Evolutionary conservation across 2,797 vertebrate species (phyloP).

Genomic region (Delichon dasypus): DNA sequence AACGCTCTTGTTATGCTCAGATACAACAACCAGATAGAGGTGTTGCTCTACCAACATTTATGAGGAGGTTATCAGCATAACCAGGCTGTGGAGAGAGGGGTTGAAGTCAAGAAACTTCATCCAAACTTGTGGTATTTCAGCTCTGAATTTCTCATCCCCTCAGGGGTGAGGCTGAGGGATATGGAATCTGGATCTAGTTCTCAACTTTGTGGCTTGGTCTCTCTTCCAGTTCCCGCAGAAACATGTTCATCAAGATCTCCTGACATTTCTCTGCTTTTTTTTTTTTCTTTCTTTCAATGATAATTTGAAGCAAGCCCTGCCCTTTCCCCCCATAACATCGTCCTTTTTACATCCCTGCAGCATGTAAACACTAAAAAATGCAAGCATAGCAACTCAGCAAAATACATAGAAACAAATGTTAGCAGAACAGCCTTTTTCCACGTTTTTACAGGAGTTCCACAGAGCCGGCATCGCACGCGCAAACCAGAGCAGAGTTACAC

Average conservation of each 20-base stretch:
- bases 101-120: neutral
- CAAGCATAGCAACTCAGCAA: slow-evolving; percentile 54
- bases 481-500: neutral
- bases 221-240: slow-evolving; percentile 59
- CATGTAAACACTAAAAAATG: slow-evolving; percentile 50
- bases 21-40: neutral
- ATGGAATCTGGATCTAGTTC: slow-evolving; percentile 51
- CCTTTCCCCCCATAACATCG: slow-evolving; percentile 11
- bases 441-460: neutral
- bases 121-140: slow-evolving; percentile 50
- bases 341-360: slow-evolving; percentile 33
- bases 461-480: neutral
- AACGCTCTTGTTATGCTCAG: neutral
- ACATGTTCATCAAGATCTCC: slow-evolving; percentile 41
- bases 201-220: slow-evolving; percentile 45
- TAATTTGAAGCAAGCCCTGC: slow-evolving; percentile 48
- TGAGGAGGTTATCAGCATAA: neutral
- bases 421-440: neutral
- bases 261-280: slow-evolving; percentile 45
- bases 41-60: neutral
- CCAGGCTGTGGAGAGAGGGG: neutral
- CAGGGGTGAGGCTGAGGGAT: slow-evolving; percentile 53
- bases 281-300: neutral
- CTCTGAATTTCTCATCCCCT: slow-evolving; percentile 32
- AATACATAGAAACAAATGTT: slow-evolving; percentile 22